Base-by-base conservation (phyloP, 2,113 vertebrate genomes). In the Lipotes vexillifer region DNA sequence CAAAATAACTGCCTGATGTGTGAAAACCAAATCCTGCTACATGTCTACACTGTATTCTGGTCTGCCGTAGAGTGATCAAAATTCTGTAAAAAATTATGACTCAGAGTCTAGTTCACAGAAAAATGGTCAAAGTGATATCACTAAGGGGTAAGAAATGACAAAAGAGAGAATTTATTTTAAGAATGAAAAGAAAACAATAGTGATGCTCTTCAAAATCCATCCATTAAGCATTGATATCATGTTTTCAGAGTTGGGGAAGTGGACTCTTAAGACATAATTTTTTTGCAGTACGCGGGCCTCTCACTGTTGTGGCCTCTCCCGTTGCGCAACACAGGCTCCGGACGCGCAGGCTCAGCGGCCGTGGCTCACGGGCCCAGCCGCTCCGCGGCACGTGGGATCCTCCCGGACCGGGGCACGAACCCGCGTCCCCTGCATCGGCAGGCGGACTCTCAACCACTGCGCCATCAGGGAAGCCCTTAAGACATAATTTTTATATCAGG, bases 321-420 rank as follows among this genome's bases (percentile, higher is more conserved):
- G 44, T 2, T 46, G 44, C 44, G 9, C 9, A 46, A 9, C 44
- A 46, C 44, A 46, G 44, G 44, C 44, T 46, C 44, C 2, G 44
- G 44, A 46, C 10, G 10, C 10, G 44, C 44, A 46, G 44, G 44
- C 44, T 10, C 44, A 44, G 8, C 44, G 8, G 44, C 1, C 8
- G 8, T 44, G 44, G 44, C 44, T 44, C 44, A 44, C 0, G 44
- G 44, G 44, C 44, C 44, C 44, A 44, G 44, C 44, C 44, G 44
- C 44, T 44, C 8, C 0, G 0, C 8, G 44, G 44, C 44, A 44
- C 2, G 44, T 44, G 44, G 44, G 44, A 44, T 10, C 44, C 8
- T 44, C 44, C 44, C 0, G 2, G 44, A 10, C 44, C 0, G 8
- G 44, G 44, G 44, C 8, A 44, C 8, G 0, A 44, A 44, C 44